Evolutionary conservation across 2,888 invertebrate genomes (phyloP).

Genomic region (Noctua janthe): DNA sequence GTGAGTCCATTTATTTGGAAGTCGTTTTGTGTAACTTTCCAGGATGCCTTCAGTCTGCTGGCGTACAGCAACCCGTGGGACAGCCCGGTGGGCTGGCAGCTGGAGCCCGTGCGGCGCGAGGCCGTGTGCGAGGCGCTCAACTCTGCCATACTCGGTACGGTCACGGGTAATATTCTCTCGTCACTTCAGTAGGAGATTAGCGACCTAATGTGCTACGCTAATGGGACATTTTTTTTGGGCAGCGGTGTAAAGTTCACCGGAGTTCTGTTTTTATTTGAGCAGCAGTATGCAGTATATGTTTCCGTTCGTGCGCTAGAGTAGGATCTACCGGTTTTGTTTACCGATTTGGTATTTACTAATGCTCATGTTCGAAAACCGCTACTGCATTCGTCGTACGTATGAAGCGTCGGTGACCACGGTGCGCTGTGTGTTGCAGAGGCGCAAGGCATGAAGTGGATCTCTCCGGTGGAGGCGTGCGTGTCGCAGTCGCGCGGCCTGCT

Average conservation of each 20-base stretch:
- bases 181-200: not conserved
- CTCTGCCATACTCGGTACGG: conserved; percentile 97
- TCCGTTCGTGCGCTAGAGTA: not conserved
- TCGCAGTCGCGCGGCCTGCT: conserved; percentile 97
- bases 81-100: conserved; percentile 98
- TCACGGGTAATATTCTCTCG: not conserved
- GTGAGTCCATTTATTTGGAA: too few species aligned
- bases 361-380: too few species aligned
- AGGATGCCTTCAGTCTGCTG: conserved; percentile 99
- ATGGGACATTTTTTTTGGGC: not conserved
- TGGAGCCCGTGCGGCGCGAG: conserved; percentile 98
- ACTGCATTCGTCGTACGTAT: too few species aligned
- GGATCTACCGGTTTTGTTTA: not conserved
- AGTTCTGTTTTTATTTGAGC: not conserved
- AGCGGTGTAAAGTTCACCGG: not conserved
- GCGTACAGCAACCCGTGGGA: conserved; percentile 99
- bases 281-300: not conserved
- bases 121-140: conserved; percentile 98
- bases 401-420: too few species aligned
- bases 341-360: too few species aligned
- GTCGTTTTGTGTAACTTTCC: conserved; percentile 65
- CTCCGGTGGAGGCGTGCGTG: conserved; percentile 97
- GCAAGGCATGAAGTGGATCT: conserved; percentile 96
- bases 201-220: not conserved
- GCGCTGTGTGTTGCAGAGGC: conserved; percentile 92